Percentiles rank a stretch among this genome's conserved stretches.
Evolutionary conservation across 1,140 invertebrate genomes (phyloP).

Genomic region (Heliothis virescens): DNA sequence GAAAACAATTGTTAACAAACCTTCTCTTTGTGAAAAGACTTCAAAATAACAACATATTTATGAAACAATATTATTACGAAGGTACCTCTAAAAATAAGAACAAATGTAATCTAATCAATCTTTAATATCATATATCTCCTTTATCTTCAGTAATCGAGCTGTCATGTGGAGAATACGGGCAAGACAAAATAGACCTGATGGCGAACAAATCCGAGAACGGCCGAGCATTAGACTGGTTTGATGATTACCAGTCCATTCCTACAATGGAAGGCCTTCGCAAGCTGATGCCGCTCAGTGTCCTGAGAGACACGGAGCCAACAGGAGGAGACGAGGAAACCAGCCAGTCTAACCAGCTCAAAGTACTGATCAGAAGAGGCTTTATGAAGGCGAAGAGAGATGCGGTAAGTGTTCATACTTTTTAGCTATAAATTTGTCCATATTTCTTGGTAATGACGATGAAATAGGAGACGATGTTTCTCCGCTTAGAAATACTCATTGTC

Average conservation of each 20-base stretch:
- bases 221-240: slow-evolving; percentile 89
- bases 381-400: slow-evolving; percentile 91
- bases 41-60: background rate
- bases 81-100: too few relatives aligned
- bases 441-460: background rate
- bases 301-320: slow-evolving; percentile 71
- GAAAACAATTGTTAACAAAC: background rate
- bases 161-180: slow-evolving; percentile 95
- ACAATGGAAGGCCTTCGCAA: slow-evolving; percentile 87
- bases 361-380: slow-evolving; percentile 89
- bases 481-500: too few relatives aligned
- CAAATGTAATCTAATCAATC: too few relatives aligned
- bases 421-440: background rate
- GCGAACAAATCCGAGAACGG: slow-evolving; percentile 92
- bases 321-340: slow-evolving; percentile 89
- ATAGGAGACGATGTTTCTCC: too few relatives aligned
- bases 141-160: slow-evolving; percentile 92
- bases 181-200: slow-evolving; percentile 91
- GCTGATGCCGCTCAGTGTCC: slow-evolving; percentile 83
- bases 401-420: slow-evolving; percentile 79
- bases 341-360: slow-evolving; percentile 90
- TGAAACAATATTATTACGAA: background rate
- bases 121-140: background rate
- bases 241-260: slow-evolving; percentile 85
- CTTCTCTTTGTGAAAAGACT: too few relatives aligned